Evolutionary conservation across 2,113 vertebrate species (phyloP).

Genomic region (Dicentrarchus labrax): DNA sequence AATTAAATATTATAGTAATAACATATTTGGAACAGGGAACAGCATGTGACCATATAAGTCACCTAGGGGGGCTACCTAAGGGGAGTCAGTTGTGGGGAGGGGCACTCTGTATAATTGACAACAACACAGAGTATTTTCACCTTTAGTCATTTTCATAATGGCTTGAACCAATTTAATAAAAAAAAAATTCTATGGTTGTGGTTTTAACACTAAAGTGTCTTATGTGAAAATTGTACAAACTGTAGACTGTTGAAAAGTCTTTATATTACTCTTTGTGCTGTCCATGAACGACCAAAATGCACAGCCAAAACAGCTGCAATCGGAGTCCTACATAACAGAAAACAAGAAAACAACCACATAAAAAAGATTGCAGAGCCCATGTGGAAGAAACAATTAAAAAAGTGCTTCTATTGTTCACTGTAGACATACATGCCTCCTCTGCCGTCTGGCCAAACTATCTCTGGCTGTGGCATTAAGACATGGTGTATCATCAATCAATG

Average conservation of each 20-base stretch:
- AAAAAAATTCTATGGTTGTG: too few relatives aligned
- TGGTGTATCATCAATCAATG: slow-evolving; percentile 66
- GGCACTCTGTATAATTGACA: too few relatives aligned
- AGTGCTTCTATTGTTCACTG: background rate
- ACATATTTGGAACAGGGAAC: background rate
- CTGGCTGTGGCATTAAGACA: slow-evolving; percentile 32
- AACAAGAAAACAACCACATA: background rate
- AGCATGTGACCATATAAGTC: background rate
- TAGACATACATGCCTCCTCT: background rate
- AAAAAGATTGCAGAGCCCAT: background rate
- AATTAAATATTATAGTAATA: too few relatives aligned
- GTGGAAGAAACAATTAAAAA: background rate
- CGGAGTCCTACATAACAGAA: background rate
- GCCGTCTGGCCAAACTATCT: slow-evolving; percentile 18
- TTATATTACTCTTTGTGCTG: background rate
- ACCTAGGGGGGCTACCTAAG: too few relatives aligned
- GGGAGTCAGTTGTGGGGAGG: too few relatives aligned
- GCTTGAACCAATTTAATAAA: too few relatives aligned
- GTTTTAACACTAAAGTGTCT: too few relatives aligned
- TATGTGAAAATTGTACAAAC: too few relatives aligned
- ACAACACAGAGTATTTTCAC: too few relatives aligned
- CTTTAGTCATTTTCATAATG: too few relatives aligned
- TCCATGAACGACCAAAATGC: background rate
- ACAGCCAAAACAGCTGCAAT: background rate
- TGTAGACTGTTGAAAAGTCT: background rate